phyloP scores from a whole-genome alignment of 2,113 vertebrate species.

The Alouatta palliata region DNA sequence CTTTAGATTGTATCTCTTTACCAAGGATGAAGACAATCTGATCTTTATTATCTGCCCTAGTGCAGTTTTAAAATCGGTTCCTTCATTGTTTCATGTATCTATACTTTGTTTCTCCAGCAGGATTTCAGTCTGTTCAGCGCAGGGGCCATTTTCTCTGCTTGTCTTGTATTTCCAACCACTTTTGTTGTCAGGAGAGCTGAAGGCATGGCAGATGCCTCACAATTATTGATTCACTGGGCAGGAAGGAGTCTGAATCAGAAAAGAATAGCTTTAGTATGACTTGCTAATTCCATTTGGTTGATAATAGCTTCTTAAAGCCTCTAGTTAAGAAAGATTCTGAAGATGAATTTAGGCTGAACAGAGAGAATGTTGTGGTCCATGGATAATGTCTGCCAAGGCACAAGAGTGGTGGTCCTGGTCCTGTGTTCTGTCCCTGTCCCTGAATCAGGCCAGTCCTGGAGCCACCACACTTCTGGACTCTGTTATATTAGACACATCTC shows the following conservation, averaged over 20 bases:
- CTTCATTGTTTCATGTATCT: neutral
- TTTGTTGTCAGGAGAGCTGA: neutral
- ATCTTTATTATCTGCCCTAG: neutral
- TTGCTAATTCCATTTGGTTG: neutral
- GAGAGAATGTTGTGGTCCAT: neutral
- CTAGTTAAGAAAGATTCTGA: neutral
- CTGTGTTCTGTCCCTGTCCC: neutral
- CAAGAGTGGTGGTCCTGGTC: neutral
- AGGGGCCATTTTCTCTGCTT: neutral
- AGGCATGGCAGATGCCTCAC: neutral
- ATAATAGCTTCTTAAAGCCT: neutral
- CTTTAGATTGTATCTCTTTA: neutral
- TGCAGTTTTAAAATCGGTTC: neutral
- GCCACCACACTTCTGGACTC: neutral
- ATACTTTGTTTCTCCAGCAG: neutral
- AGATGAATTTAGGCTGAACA: neutral
- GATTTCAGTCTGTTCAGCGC: neutral
- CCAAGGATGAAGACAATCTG: neutral
- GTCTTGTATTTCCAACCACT: neutral
- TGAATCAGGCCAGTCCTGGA: neutral
- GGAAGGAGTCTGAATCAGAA: neutral
- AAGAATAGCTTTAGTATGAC: neutral
- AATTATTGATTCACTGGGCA: neutral
- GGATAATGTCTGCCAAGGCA: no score
- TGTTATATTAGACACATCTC: neutral